A percentile compares a stretch with the other conserved stretches of the same genome.
These are phyloP conservation scores for Prionailurus bengalensis DNA, from an alignment of 2,113 vertebrate species.

Conservation along the genomic window DNA sequence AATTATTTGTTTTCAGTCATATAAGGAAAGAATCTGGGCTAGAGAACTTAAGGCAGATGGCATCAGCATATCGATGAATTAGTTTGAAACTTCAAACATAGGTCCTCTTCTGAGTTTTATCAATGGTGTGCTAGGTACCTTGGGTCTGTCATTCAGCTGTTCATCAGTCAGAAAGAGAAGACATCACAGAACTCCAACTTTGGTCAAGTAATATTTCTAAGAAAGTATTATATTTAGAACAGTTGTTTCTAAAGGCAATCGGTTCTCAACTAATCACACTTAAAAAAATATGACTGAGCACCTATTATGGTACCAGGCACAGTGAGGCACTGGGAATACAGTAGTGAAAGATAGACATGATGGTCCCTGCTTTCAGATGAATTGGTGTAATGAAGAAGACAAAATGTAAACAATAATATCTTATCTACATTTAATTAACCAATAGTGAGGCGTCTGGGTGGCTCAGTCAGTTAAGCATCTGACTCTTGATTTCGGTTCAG, in stretches of 20 bases:
- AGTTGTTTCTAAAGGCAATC: constrained; percentile 11
- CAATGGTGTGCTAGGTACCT: neutral
- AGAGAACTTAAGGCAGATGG: neutral
- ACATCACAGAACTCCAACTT: neutral
- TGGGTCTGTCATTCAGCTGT: neutral
- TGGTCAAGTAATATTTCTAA: constrained; percentile 18
- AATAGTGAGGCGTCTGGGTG: neutral
- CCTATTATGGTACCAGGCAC: neutral
- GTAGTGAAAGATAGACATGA: neutral
- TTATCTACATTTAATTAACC: neutral
- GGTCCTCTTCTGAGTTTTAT: neutral
- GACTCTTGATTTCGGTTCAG: too few species aligned
- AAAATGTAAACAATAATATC: neutral
- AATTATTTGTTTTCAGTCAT: neutral
- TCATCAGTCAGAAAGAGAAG: neutral
- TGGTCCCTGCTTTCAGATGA: neutral
- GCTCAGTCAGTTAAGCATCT: too few species aligned
- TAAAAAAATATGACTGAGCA: neutral
- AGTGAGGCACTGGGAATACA: neutral
- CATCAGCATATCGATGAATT: neutral
- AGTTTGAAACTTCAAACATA: neutral
- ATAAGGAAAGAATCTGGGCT: neutral
- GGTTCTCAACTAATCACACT: neutral
- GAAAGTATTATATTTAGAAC: neutral
- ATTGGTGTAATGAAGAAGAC: neutral